phyloP scores from a whole-genome alignment of 2,113 vertebrate genomes.

The Daphoenositta chrysoptera region DNA sequence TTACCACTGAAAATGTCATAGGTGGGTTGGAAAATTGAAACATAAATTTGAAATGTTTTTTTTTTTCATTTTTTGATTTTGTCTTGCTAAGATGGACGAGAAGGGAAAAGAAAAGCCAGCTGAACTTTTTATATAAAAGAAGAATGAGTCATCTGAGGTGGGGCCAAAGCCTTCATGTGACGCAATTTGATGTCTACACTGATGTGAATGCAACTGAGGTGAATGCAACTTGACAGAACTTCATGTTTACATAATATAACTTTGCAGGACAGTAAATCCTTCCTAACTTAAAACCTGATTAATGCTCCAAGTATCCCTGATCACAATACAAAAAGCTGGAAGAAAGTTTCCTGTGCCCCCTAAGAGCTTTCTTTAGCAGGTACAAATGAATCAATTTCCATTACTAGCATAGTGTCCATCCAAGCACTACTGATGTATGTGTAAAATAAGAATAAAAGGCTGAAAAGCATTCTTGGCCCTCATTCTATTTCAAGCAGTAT shows the following conservation, averaged over 20 bases:
- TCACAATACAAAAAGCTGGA: not conserved
- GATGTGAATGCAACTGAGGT: not conserved
- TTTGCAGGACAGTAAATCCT: not conserved
- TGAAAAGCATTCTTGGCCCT: not conserved
- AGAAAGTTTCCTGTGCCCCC: not conserved
- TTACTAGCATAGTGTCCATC: not conserved
- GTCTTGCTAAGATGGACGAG: not conserved
- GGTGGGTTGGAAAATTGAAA: not conserved
- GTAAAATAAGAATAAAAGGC: not conserved
- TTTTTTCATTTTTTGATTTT: not conserved
- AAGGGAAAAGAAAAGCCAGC: not conserved
- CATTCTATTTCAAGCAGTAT: not conserved
- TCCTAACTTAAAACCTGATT: not conserved
- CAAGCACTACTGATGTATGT: not conserved
- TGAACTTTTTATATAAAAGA: not conserved
- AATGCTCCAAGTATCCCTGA: not conserved
- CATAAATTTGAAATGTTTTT: not conserved
- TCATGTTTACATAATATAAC: not conserved
- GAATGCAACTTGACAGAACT: conserved; percentile 6
- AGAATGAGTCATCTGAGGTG: conserved; percentile 4
- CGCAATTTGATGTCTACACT: not conserved
- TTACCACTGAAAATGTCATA: not conserved
- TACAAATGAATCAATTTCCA: not conserved
- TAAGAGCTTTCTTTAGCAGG: not conserved
- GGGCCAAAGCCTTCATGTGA: not conserved